A percentile compares a stretch with the other conserved stretches of the same genome.
These are phyloP conservation scores for Cryptus armator DNA, from an alignment of 2,888 invertebrate genomes.

Conservation along the genomic window DNA sequence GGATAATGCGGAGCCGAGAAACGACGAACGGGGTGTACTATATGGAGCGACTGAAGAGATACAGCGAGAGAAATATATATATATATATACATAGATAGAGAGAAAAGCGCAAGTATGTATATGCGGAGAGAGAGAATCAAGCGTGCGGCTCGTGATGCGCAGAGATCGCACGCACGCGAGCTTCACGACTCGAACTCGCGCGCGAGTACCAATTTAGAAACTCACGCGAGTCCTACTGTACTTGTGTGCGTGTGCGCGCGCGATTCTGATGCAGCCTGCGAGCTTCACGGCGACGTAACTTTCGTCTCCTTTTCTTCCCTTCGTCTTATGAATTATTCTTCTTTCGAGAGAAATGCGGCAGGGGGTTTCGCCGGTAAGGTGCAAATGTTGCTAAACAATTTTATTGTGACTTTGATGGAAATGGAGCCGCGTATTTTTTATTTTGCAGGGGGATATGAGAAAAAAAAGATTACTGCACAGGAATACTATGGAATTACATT, in stretches of 20 bases:
- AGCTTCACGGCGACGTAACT: conserved; percentile 57
- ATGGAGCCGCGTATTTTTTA: too few species aligned
- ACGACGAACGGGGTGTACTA: conserved; percentile 22
- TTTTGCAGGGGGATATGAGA: too few species aligned
- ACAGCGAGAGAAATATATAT: conserved; percentile 46
- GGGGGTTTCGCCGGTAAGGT: not conserved
- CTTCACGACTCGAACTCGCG: conserved; percentile 45
- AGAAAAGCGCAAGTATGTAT: conserved; percentile 8
- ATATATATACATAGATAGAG: conserved; percentile 16
- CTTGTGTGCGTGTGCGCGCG: not conserved
- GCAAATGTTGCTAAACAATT: not conserved
- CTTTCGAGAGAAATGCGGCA: not conserved
- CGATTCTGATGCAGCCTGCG: conserved; percentile 21
- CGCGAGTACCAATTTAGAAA: conserved; percentile 64
- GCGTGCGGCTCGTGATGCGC: conserved; percentile 55
- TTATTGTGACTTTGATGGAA: not conserved
- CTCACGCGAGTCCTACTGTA: conserved; percentile 29
- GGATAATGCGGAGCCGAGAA: conserved; percentile 21
- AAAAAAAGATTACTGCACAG: too few species aligned
- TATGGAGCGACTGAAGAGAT: conserved; percentile 60
- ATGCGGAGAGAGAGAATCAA: conserved; percentile 39
- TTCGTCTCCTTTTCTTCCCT: conserved; percentile 39
- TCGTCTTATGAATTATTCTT: not conserved
- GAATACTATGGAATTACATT: too few species aligned
- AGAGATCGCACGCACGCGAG: conserved; percentile 51